Base-by-base conservation (phyloP, 2,888 invertebrate species). In the Graphium colonna region DNA sequence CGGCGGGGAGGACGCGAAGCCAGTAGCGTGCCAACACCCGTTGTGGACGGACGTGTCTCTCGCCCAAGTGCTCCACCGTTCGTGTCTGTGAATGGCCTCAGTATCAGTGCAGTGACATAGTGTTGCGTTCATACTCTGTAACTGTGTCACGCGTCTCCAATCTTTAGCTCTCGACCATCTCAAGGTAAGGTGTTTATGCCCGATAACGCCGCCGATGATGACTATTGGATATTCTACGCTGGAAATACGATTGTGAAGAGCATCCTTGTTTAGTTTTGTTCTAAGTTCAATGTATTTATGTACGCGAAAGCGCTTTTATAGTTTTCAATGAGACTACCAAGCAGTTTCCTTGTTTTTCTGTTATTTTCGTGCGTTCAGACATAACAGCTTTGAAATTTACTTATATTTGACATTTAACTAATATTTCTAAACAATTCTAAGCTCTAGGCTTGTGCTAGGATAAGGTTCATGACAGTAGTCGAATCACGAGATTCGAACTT, bases 11-110 rank as follows among this genome's bases (percentile, higher is more conserved):
- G 59, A 60, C 55, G 60, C 62, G 63, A 60, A 56, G 56, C 51
- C 56, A 73, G 84, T 83, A 76, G 75, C 79, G 74, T 71, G 72
- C 70, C 69, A 70, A 71, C 73, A 77, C 77, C 67, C 75, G 71
- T 59, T 60, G 67, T 50, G 57, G 69, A 52, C 68, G 73, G 77
- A 66, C 71, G 78, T 64, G 5, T 68, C 65, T 60, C 55, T 61
- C 60, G 59, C 62, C 21, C 42, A 26, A 15, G 51, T 40, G 44
- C 49, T 17, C 51, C 55, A 59, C 55, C 39, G 18, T 54, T 60
- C 60, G 58, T 57, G 48, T 59, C 18, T 57, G 56, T 60, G 55
- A 60, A 59, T 56, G 42, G 8, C 21, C 12, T 43, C 18, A 17
- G 47, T 42, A 57, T 56, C n/a, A 28, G 48, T 55, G 31, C 47